Evolutionary conservation across 2,113 vertebrate species (phyloP), one percentile per base, ranked within the genome.

Genomic region (Lynx canadensis): DNA sequence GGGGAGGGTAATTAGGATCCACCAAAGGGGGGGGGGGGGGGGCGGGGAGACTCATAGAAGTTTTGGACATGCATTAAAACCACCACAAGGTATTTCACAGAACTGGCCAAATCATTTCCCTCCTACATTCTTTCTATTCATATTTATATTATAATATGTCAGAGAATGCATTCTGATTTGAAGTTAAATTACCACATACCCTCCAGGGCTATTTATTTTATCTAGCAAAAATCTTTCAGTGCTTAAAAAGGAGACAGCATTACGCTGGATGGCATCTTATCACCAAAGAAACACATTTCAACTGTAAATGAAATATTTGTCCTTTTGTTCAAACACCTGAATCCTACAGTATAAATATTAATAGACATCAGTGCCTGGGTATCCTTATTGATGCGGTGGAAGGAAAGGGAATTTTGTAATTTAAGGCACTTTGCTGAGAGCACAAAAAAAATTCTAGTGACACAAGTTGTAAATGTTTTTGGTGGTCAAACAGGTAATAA

Each of bases 261-360:
- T 68, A 52, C 29, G 36, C 12, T 45, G 7, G 15, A 66, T 15
- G 87, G 48, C 50, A 83, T 55, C 52, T 93, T 83, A 91, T 94
- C 81, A 96, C 31, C 89, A 83, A 89, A 91, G 85, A 83, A 91
- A 93, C 85, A 73, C 33, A 96, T 76, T 66, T 87, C 80, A 57
- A 41, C 29, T 52, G n/a, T 84, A 90, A 93, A 91, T 50, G 31
- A 86, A 81, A 88, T 52, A 57, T 80, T 27, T 63, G 27, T 74
- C 5, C 33, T 60, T 87, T 73, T n/a, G 45, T 83, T 83, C 29
- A 80, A 66, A 79, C 36, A 71, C n/a, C 23, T 36, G 78, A 91
- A 94, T 31, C 38, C 36, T 74, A 38, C 0, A 33, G 19, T 36
- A 52, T 9, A 82, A 15, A 57, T 65, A 80, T 79, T 45, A 94